A percentile compares a stretch with the other conserved stretches of the same genome.
Evolutionary conservation across 2,888 invertebrate genomes (phyloP).

Genomic region (Protonemura montana): DNA sequence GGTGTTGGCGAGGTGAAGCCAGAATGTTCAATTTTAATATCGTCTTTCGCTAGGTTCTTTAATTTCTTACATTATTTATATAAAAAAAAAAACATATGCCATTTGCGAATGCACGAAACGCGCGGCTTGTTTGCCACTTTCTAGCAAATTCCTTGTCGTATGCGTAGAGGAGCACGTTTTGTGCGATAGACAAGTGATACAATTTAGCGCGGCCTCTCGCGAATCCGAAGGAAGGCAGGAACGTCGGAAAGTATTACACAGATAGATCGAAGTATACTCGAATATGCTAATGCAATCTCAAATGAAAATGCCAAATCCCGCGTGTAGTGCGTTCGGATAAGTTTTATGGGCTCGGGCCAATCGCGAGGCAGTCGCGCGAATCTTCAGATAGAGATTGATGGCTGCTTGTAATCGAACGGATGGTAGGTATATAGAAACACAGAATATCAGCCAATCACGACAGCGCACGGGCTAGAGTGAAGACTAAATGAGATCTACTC

Average conservation of each 20-base stretch:
- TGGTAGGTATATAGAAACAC: background rate
- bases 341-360: background rate
- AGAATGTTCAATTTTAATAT: background rate
- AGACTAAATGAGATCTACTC: too few species aligned
- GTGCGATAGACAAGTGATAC: background rate
- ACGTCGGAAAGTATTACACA: background rate
- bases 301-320: background rate
- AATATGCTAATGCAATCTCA: slow-evolving; percentile 12
- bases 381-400: too few species aligned
- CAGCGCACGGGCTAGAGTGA: too few species aligned
- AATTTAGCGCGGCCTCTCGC: background rate
- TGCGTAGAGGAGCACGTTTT: background rate
- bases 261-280: background rate
- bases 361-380: too few species aligned
- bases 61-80: background rate
- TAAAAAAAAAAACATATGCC: background rate
- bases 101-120: background rate
- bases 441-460: background rate
- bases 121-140: background rate
- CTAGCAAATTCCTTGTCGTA: background rate
- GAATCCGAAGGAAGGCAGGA: background rate
- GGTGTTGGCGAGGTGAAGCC: background rate
- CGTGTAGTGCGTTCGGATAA: background rate
- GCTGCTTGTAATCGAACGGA: too few species aligned
- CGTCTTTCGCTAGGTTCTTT: background rate